Conservation (phyloP, 2,888 invertebrate species). For the Drosophila nr. medialis region DNA sequence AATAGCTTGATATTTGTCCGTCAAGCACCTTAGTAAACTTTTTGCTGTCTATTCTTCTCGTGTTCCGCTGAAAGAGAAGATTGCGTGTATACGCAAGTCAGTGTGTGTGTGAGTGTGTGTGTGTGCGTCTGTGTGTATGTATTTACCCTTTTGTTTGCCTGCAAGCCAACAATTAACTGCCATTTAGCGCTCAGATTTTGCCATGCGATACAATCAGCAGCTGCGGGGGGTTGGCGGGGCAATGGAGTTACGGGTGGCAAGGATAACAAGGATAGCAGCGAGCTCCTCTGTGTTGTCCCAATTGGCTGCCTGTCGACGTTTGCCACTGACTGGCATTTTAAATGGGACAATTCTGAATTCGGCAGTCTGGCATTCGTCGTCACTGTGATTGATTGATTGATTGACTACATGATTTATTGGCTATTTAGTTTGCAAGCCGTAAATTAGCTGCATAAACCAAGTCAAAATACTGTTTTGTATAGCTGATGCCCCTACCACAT, state of each 20-base stretch:
- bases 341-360: slow-evolving; percentile 41
- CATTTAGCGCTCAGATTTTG: slow-evolving; percentile 49
- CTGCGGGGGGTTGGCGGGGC: background rate
- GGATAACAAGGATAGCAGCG: background rate
- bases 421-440: slow-evolving; percentile 66
- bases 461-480: slow-evolving; percentile 53
- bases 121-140: background rate
- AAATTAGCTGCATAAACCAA: slow-evolving; percentile 71
- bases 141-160: slow-evolving; percentile 23
- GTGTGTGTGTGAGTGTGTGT: background rate
- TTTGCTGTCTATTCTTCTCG: background rate
- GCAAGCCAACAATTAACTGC: slow-evolving; percentile 58
- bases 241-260: background rate
- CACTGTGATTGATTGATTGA: slow-evolving; percentile 62
- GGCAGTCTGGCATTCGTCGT: slow-evolving; percentile 23
- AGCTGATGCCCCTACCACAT: background rate
- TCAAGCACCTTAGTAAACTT: background rate
- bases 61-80: background rate
- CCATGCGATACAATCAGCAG: slow-evolving; percentile 33
- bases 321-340: slow-evolving; percentile 56
- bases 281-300: slow-evolving; percentile 2
- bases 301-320: slow-evolving; percentile 29
- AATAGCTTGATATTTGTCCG: background rate
- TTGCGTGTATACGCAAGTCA: background rate
- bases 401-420: slow-evolving; percentile 75